Base-by-base conservation (phyloP, 2,888 invertebrate genomes). In the Cryptophagus acutangulus region DNA sequence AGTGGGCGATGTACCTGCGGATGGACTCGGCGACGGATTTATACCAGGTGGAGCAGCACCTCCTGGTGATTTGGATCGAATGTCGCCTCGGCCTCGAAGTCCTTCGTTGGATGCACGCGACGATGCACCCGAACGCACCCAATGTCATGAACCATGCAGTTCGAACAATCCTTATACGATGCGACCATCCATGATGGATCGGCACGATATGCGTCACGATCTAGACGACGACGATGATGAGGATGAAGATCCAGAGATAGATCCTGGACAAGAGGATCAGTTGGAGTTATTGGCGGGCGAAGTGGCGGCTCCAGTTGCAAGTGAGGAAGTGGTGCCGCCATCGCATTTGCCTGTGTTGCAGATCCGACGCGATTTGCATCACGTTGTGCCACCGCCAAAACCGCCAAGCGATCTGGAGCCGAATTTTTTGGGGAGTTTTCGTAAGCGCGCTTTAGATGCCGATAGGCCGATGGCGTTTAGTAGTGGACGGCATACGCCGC, bases 1-100 rank as follows among this genome's bases (percentile, higher is more conserved):
- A 2, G 88, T 90, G 1, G 90, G 90, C 1, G 90, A 90, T 62
- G 85, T 88, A 0, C 87, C 87, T 0, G 78, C 85, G 0, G 87
- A 87, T 57, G 63, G 59, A n/a, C 49, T 65, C 18, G 61, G 58
- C 4, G 64, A 64, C 13, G 62, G 59, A 14, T 65, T 53, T 45
- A 49, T 61, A 17, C 74, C 76, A 2, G 73, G 74, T 14, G 72
- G 72, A 55, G 79, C 28, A 12, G 16, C 2, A 15, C 2, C 28
- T 74, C 2, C 69, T 74, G 42, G 74, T 73, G 6, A 75, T 74
- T 6, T 74, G 74, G 28, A 47, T 30, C 50, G 52, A 16, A 49
- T 56, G 44, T 65, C 66, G 3, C 66, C 64, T 10, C 58, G 67
- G 18, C 61, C 66, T 2, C 59, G 66, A 28, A 65, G 63, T 41